These are phyloP conservation scores for Mellilla xanthometata DNA, from an alignment of 2,888 invertebrate species.

Conservation along the genomic window DNA sequence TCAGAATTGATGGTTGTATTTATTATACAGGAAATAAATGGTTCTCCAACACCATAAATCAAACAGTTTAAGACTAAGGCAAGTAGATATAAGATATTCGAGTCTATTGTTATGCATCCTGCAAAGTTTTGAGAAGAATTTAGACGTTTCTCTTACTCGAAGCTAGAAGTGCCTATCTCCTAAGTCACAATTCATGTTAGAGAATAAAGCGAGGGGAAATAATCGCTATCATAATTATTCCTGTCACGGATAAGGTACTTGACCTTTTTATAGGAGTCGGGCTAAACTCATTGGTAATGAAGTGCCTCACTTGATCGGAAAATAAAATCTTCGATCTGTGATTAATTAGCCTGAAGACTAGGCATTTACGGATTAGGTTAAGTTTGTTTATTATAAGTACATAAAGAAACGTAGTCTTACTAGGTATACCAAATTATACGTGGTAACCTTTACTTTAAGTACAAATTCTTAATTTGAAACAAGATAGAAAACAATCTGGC, in stretches of 20 bases:
- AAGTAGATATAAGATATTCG: conserved; percentile 28
- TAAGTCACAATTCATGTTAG: conserved; percentile 12
- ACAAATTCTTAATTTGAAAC: no score
- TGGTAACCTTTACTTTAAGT: no score
- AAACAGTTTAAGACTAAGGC: conserved; percentile 29
- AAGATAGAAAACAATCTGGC: no score
- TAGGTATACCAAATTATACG: no score
- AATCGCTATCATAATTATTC: conserved; percentile 31
- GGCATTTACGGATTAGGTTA: no score
- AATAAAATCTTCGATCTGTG: not conserved
- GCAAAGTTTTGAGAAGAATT: conserved; percentile 30
- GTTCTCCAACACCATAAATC: conserved; percentile 24
- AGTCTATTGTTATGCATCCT: conserved; percentile 33
- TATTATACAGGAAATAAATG: conserved; percentile 18
- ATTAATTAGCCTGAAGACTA: no score
- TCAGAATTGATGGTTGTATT: conserved; percentile 15
- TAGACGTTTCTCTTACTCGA: conserved; percentile 23
- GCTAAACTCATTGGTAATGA: conserved; percentile 12
- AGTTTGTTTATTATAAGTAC: no score
- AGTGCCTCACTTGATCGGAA: conserved; percentile 13
- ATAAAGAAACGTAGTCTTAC: no score
- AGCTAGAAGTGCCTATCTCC: not conserved
- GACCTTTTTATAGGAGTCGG: conserved; percentile 21
- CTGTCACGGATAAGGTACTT: conserved; percentile 29
- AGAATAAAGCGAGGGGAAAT: conserved; percentile 24